Conservation (phyloP, 1,140 invertebrate genomes). For the Leptopilina clavipes region DNA sequence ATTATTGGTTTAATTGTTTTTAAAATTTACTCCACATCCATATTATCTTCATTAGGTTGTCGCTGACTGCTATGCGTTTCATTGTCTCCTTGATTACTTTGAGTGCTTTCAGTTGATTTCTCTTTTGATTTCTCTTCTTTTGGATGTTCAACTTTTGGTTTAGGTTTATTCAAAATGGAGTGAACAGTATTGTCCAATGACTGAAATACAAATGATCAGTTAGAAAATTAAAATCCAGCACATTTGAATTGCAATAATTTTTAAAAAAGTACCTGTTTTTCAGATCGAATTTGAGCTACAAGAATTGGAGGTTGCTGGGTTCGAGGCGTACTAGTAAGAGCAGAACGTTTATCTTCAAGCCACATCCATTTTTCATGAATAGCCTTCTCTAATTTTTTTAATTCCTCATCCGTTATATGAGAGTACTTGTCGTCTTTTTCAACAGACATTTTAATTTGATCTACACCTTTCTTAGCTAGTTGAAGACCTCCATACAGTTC, state of each 20-base stretch:
- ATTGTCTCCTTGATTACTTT: slow-evolving; percentile 61
- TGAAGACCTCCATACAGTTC: slow-evolving; percentile 84
- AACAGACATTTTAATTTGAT: slow-evolving; percentile 75
- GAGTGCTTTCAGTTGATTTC: slow-evolving; percentile 55
- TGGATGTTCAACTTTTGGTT: slow-evolving; percentile 81
- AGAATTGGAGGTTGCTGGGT: slow-evolving; percentile 83
- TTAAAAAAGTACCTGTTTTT: slow-evolving; percentile 79
- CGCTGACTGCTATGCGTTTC: slow-evolving; percentile 73
- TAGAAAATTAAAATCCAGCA: not conserved
- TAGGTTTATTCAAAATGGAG: slow-evolving; percentile 89
- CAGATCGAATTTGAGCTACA: slow-evolving; percentile 83
- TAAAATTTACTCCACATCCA: slow-evolving; percentile 72
- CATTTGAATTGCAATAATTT: not conserved
- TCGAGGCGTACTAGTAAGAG: slow-evolving; percentile 78
- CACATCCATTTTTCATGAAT: slow-evolving; percentile 78
- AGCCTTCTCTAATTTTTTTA: slow-evolving; percentile 81
- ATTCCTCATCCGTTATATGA: slow-evolving; percentile 87
- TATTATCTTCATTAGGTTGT: slow-evolving; percentile 73
- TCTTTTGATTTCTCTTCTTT: slow-evolving; percentile 69
- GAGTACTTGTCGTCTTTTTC: slow-evolving; percentile 86
- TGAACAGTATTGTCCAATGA: slow-evolving; percentile 81
- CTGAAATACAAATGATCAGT: slow-evolving; percentile 65
- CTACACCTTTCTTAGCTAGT: slow-evolving; percentile 84
- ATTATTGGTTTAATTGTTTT: not conserved
- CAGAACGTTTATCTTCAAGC: slow-evolving; percentile 82